Evolutionary conservation across 2,888 invertebrate species (phyloP).

Genomic region (Lysandra bellargus): DNA sequence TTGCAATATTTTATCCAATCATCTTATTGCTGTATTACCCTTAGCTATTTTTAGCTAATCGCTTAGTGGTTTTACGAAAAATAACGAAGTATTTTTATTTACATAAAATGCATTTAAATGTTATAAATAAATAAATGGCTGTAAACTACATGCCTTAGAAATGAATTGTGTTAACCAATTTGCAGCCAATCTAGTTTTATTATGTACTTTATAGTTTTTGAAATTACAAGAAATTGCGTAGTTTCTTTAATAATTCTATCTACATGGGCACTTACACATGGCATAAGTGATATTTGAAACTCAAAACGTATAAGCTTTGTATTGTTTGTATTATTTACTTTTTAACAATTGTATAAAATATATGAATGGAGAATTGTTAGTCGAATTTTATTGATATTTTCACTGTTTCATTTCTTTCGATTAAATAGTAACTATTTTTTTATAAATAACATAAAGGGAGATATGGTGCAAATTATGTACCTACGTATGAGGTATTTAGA

Average conservation of each 20-base stretch:
- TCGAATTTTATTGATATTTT: background rate
- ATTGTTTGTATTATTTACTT: conserved; percentile 30
- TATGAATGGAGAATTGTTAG: conserved; percentile 18
- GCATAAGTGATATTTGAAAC: conserved; percentile 14
- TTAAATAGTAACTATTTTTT: no score
- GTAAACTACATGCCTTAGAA: background rate
- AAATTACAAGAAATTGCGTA: background rate
- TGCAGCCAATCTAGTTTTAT: no score
- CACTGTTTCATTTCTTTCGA: no score
- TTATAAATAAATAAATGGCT: background rate
- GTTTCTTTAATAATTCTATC: background rate
- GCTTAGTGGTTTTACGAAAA: no score
- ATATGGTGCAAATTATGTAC: no score
- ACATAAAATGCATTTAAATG: background rate
- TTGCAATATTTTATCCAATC: no score
- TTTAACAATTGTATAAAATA: conserved; percentile 30
- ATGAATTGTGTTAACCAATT: background rate
- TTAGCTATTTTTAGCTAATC: background rate
- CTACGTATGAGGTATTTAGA: no score
- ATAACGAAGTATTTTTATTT: background rate
- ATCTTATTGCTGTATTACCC: background rate
- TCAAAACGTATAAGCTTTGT: conserved; percentile 6
- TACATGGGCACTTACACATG: background rate
- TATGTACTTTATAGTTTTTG: no score
- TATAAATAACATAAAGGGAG: no score